Evolutionary conservation across 1,140 invertebrate genomes (phyloP).

Genomic region (Bombus pascuorum): DNA sequence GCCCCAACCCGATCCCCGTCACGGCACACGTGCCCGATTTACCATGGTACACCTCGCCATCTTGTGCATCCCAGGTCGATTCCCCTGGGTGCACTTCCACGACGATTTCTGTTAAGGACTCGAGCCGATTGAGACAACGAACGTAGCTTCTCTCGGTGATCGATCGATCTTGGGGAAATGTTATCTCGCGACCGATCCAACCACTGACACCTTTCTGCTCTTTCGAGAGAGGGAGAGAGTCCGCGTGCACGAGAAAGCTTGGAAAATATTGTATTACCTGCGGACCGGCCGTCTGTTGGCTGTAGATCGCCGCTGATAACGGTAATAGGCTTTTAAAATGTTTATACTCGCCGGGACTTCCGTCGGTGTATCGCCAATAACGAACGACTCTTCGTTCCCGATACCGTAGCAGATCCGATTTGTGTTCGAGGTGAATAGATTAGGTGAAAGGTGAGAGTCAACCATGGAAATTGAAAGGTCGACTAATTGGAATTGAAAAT

Average conservation of each 20-base stretch:
- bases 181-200: constrained; percentile 67
- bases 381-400: background rate
- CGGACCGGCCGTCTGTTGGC: constrained; percentile 33
- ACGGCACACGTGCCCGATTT: constrained; percentile 63
- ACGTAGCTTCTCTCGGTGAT: constrained; percentile 28
- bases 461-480: background rate
- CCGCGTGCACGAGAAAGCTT: constrained; percentile 37
- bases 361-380: constrained; percentile 50
- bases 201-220: constrained; percentile 54
- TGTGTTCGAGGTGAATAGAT: no score
- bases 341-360: constrained; percentile 62
- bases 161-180: constrained; percentile 62
- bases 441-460: background rate
- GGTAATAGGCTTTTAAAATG: constrained; percentile 68
- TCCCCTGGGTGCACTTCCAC: constrained; percentile 27
- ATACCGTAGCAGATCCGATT: background rate
- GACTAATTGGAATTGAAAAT: background rate
- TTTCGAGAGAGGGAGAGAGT: background rate
- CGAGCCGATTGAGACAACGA: constrained; percentile 63
- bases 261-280: constrained; percentile 69
- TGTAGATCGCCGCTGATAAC: constrained; percentile 62
- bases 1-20: constrained; percentile 12
- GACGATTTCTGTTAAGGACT: constrained; percentile 15
- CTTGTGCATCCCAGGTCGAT: constrained; percentile 44
- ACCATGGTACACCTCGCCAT: constrained; percentile 64